Evolutionary conservation across 2,113 vertebrate species (phyloP).

Genomic region (Semicossyphus pulcher): DNA sequence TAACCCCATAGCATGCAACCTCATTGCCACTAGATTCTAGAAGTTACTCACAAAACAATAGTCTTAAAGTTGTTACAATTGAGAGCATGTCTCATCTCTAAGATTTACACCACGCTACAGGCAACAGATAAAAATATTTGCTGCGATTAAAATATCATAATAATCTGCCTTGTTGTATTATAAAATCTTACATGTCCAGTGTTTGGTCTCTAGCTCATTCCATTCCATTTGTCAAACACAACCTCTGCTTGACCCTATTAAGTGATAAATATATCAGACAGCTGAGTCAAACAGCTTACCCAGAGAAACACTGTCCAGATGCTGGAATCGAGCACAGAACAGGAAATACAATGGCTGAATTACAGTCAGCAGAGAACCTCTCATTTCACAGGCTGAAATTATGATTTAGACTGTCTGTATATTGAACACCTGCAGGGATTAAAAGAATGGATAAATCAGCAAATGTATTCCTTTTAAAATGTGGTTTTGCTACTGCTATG

Average conservation of each 20-base stretch:
- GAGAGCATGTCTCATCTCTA: no score
- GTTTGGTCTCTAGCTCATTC: not conserved
- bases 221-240: conserved; percentile 33
- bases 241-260: conserved; percentile 45
- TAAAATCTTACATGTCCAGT: no score
- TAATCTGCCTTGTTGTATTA: no score
- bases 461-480: conserved; percentile 21
- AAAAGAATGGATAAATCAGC: conserved; percentile 13
- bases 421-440: conserved; percentile 47
- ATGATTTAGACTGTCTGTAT: conserved; percentile 18
- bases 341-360: conserved; percentile 58
- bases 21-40: no score
- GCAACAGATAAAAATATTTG: no score
- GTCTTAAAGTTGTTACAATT: no score
- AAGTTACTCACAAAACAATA: no score
- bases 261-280: conserved; percentile 55
- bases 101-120: no score
- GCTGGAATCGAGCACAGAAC: conserved; percentile 27
- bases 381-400: conserved; percentile 44
- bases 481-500: conserved; percentile 5
- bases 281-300: conserved; percentile 74
- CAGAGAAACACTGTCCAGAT: conserved; percentile 76
- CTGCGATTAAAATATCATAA: no score
- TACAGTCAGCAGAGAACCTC: conserved; percentile 16
- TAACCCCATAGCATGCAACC: no score